Evolutionary conservation across 1,140 invertebrate species (phyloP), one percentile per base, ranked within the genome.

Genomic region (Drosophila pectinifera): DNA sequence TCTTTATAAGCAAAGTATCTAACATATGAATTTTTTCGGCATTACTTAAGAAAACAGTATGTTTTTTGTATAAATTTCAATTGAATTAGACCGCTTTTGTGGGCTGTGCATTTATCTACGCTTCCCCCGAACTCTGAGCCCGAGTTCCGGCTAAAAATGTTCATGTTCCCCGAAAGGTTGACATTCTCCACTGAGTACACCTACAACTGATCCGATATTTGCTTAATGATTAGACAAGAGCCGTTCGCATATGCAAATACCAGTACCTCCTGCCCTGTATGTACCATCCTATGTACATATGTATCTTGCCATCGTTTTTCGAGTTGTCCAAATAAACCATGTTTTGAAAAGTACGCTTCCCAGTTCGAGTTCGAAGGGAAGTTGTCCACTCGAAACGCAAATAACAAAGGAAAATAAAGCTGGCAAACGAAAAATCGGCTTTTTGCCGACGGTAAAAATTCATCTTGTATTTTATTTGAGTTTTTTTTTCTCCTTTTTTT

Each of bases 181-280:
- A 73, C 67, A 59, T 70, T 73, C 38, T 42, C 49, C 13, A 13
- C n/a, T 5, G 31, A 22, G 28, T 72, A 80, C 80, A 83, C 77
- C 78, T 58, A 65, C 74, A 43, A 63, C 28, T 34, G 51, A 57
- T 28, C 16, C 46, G 24, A 58, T 83, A 56, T 84, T 85, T 84
- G 64, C 73, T 77, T 41, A 80, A 73, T 85, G 81, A 84, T 84
- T 84, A 84, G 81, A 84, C 77, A 84, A 84, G 72, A 76, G 73
- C 68, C 57, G 48, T 57, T 78, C 51, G 45, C 46, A 65, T 76
- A 85, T 83, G 81, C 80, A 85, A 85, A 83, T 84, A 76, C 34
- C 31, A 38, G 41, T 38, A 43, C 58, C 58, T 68, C 68, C 54
- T 61, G 18, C 39, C 68, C 62, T 67, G 39, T 41, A 36, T 36